Percentiles rank a stretch among this genome's conserved stretches.
These are phyloP conservation scores for Zaprionus kolodkinae DNA, from an alignment of 1,140 invertebrate species.

Conservation along the genomic window DNA sequence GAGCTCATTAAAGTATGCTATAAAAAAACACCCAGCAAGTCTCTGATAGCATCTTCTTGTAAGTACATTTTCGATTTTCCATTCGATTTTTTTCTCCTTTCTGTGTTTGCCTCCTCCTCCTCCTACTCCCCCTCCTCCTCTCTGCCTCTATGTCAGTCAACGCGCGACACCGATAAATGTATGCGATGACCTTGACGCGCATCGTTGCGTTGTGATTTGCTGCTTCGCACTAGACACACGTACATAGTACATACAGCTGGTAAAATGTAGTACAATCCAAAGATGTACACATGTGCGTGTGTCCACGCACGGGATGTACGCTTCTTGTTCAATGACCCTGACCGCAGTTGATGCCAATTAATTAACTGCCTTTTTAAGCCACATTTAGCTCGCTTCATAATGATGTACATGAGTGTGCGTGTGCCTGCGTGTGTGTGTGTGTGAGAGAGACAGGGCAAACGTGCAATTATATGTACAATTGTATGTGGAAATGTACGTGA, in stretches of 20 bases:
- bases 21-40: constrained; percentile 27
- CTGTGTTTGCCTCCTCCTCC: background rate
- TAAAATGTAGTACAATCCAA: background rate
- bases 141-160: no score
- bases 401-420: background rate
- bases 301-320: background rate
- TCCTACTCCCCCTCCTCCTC: no score
- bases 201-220: constrained; percentile 30
- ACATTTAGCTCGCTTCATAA: constrained; percentile 1
- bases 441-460: background rate
- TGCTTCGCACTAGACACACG: background rate
- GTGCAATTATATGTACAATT: constrained; percentile 25
- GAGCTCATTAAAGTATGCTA: constrained; percentile 51
- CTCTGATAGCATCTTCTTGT: constrained; percentile 11
- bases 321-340: constrained; percentile 11
- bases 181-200: constrained; percentile 47
- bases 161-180: constrained; percentile 33
- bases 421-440: background rate
- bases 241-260: constrained; percentile 4
- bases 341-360: constrained; percentile 3
- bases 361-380: constrained; percentile 9
- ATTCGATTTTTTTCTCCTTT: constrained; percentile 39
- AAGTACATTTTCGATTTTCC: constrained; percentile 39
- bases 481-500: constrained; percentile 3
- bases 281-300: background rate